Evolutionary conservation across 2,113 vertebrate genomes (phyloP).

Genomic region (Ptyas mucosa): DNA sequence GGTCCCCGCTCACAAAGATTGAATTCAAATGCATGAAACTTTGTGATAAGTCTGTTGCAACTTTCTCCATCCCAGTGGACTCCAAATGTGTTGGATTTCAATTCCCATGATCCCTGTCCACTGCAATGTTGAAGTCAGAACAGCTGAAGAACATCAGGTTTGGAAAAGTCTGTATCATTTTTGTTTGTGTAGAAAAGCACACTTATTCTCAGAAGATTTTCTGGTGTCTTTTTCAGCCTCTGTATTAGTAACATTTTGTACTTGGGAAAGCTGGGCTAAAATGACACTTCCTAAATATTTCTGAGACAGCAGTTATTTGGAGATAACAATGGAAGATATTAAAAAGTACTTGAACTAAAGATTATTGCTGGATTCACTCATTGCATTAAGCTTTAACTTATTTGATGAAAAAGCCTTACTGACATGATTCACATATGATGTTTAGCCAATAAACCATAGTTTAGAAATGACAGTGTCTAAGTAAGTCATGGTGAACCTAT

Average conservation of each 20-base stretch:
- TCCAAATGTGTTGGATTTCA: not conserved
- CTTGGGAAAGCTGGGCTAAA: not conserved
- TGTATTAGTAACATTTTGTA: not conserved
- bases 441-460: not conserved
- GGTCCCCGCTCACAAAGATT: not conserved
- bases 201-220: not conserved
- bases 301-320: not conserved
- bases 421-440: not conserved
- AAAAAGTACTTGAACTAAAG: not conserved
- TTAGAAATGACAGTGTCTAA: not conserved
- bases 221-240: not conserved
- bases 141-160: not conserved
- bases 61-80: not conserved
- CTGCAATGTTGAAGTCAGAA: not conserved
- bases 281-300: not conserved
- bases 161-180: not conserved
- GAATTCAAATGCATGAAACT: not conserved
- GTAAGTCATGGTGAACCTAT: too few relatives aligned
- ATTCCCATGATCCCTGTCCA: not conserved
- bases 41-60: not conserved
- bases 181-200: not conserved
- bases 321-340: not conserved
- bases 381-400: not conserved
- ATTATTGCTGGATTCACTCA: not conserved
- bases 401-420: not conserved